Base-by-base conservation (phyloP, 1,140 invertebrate species). In the Atta colombica region DNA sequence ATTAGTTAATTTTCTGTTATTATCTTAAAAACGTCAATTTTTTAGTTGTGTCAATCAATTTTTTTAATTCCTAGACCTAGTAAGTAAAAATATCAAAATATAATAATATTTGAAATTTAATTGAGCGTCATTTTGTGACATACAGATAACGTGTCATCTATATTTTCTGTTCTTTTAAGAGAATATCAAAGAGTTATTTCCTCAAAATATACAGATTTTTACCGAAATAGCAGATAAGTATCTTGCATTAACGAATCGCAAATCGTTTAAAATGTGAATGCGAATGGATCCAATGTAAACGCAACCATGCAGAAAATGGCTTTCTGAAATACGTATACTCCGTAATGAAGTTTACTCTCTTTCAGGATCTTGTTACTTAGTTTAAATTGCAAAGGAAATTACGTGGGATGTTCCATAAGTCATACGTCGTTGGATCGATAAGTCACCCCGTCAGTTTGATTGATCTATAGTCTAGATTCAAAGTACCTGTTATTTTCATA, bases 351-450 rank as follows among this genome's bases (percentile, higher is more conserved):
- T 84, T 84, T 84, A 74, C 69, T 61, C 80, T 61, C 80, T 75
- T 49, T 35, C 65, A 45, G 66, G 53, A 71, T 84, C 55, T 74
- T 61, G 80, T 84, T 84, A 51, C 55, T 75, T 74, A 49, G 39
- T 84, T 84, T 35, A 84, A 84, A 84, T 61, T 75, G 80, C 80
- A 74, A 18, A 61, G 69, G 80, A 84, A 75, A 75, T 75, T 75
- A 84, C 55, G n/a, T 45, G 25, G 16, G 18, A 74, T 84, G 60
- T 84, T 49, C 55, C 69, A 63, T 49, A 49, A 75, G 69, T 84
- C 25, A 74, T 51, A n/a, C n/a, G 45, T 75, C 80, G 31, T 39
- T 31, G 65, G 51, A 35, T 35, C 68, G 55, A 75, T 60, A 74
- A 75, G n/a, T 28, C 21, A 49, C 39, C 39, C 39, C 39, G 68